Conservation (phyloP, 2,797 vertebrate genomes). For the Hapalemur alaotrensis region DNA sequence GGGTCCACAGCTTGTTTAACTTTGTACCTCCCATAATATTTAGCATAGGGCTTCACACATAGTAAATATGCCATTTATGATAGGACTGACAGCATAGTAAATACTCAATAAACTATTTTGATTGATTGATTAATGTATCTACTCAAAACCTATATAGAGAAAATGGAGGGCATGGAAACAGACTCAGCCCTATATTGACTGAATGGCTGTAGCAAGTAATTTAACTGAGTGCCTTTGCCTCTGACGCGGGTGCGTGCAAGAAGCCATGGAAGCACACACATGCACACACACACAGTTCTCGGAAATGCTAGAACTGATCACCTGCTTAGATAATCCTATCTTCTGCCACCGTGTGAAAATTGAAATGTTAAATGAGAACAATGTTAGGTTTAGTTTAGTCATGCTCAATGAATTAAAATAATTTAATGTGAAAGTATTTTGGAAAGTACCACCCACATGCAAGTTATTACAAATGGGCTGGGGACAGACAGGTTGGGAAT, state of each 20-base stretch:
- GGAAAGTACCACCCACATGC: background rate
- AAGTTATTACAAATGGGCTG: background rate
- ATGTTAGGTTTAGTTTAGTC: background rate
- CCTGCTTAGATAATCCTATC: background rate
- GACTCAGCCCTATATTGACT: background rate
- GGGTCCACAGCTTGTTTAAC: background rate
- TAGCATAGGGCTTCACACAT: conserved; percentile 11
- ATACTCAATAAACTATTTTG: conserved; percentile 43
- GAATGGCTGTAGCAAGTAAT: background rate
- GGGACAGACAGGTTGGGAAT: background rate
- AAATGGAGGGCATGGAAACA: background rate
- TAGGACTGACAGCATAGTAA: conserved; percentile 36
- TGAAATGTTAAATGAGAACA: background rate
- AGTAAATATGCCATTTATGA: conserved; percentile 24
- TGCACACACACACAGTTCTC: background rate
- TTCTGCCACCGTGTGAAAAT: background rate
- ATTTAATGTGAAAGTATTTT: background rate
- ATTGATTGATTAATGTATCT: background rate
- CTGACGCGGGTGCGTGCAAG: background rate
- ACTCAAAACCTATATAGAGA: background rate
- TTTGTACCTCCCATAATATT: conserved; percentile 40
- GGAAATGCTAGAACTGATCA: background rate
- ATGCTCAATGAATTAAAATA: background rate
- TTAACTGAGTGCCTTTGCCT: background rate
- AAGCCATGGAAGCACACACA: background rate